Base-by-base conservation (phyloP, 2,113 vertebrate species). In the Pithys albifrons region DNA sequence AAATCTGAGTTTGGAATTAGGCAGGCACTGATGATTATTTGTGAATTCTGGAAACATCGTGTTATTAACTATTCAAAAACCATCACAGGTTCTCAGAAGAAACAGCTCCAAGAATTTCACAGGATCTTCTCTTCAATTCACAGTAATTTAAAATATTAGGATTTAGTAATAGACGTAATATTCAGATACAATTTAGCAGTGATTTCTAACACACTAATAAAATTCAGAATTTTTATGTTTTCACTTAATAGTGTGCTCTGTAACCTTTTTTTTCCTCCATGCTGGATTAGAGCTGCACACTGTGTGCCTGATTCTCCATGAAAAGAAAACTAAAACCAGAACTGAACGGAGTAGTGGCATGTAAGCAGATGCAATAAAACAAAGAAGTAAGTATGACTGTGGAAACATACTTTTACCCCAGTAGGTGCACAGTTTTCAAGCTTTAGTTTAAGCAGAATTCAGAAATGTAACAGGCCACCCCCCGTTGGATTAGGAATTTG, bases 381-480 rank as follows among this genome's bases (percentile, higher is more conserved):
- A 94, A 93, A 86, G 45, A 88, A 97, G 91, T 35, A 94, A 91
- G 73, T 49, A 91, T 69, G 74, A 94, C n/a, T 54, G 61, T 92
- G 64, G 80, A 87, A 96, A 94, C 20, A 93, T 66, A 75, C 92
- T 96, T 97, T 85, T 95, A 91, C 66, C 94, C 96, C 97, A 77
- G 93, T 93, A 96, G 88, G 94, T 93, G 88, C 96, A 96, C 71
- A 96, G 92, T 69, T 96, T 93, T 79, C 82, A 92, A 86, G 92
- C 95, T 95, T 86, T 59, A 76, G 82, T 33, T 87, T 64, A 77
- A 92, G 93, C 88, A 97, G 78, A 79, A 83, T 89, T n/a, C 69
- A 85, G 61, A 78, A 94, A 75, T 54, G 82, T 93, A 93, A 97
- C 89, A 93, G 71, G 85, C 77, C 85, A 92, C 29, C 66, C 81